These are phyloP conservation scores for Asarcornis scutulata DNA, from an alignment of 2,113 vertebrate species.

Conservation along the genomic window DNA sequence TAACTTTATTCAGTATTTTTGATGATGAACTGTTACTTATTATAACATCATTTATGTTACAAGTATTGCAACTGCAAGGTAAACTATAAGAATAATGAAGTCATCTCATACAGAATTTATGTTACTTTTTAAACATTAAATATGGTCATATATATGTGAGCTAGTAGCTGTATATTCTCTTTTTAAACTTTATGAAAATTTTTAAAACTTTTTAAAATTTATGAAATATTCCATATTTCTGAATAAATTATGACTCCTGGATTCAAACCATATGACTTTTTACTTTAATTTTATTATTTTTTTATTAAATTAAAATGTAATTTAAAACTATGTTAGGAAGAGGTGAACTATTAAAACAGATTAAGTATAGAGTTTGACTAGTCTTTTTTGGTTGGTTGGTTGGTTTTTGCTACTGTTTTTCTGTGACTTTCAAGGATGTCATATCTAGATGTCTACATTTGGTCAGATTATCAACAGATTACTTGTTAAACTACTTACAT, in stretches of 20 bases:
- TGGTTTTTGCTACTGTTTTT: too few species aligned
- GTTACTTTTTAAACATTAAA: not conserved
- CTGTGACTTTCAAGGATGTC: not conserved
- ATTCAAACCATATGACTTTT: not conserved
- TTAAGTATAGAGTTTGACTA: not conserved
- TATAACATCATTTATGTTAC: not conserved
- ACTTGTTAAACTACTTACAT: too few species aligned
- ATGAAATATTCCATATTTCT: not conserved
- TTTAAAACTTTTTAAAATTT: too few species aligned
- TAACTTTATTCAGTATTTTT: not conserved
- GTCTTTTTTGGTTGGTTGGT: too few species aligned
- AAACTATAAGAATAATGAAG: not conserved
- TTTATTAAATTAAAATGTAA: not conserved
- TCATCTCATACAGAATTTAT: not conserved
- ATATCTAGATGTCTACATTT: not conserved
- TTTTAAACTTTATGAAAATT: not conserved
- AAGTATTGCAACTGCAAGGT: not conserved
- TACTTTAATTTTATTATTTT: not conserved
- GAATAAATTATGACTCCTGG: not conserved
- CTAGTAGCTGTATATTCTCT: not conserved
- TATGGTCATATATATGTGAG: not conserved
- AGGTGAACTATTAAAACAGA: not conserved
- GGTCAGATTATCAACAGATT: not conserved
- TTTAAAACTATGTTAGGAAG: not conserved
- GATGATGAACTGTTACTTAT: not conserved